A percentile compares a stretch with the other conserved stretches of the same genome.
Evolutionary conservation across 1,140 invertebrate species (phyloP).

Genomic region (Caerostris darwini): DNA sequence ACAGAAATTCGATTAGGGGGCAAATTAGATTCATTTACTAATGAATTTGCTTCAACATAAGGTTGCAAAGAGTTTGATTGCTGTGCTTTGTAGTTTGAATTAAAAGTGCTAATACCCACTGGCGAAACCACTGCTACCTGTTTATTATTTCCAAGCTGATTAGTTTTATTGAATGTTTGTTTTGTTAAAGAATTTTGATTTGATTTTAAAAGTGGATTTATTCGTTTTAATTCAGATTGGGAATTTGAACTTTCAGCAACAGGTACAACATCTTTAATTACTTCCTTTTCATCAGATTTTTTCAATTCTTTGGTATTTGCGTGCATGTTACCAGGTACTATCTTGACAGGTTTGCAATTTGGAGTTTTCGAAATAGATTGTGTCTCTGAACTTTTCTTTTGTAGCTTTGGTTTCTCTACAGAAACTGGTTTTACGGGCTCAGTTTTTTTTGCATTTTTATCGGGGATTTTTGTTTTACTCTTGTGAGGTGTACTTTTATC

Average conservation of each 20-base stretch:
- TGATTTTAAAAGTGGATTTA: not conserved
- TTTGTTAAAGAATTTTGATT: not conserved
- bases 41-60: too few species aligned
- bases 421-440: not conserved
- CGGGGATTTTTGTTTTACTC: not conserved
- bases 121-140: constrained; percentile 10
- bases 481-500: not conserved
- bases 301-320: not conserved
- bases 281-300: not conserved
- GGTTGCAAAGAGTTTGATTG: too few species aligned
- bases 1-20: not conserved
- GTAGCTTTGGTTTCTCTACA: not conserved
- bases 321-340: not conserved
- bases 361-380: not conserved
- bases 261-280: not conserved
- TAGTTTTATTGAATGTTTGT: not conserved
- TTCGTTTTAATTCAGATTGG: too few species aligned
- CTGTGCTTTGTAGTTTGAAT: not conserved
- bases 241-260: too few species aligned
- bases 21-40: not conserved
- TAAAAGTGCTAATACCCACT: not conserved
- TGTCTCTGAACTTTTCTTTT: not conserved
- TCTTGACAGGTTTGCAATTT: not conserved
- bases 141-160: not conserved
- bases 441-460: not conserved